Evolutionary conservation across 2,888 invertebrate genomes (phyloP).

Genomic region (Omphaloscelis lunosa): DNA sequence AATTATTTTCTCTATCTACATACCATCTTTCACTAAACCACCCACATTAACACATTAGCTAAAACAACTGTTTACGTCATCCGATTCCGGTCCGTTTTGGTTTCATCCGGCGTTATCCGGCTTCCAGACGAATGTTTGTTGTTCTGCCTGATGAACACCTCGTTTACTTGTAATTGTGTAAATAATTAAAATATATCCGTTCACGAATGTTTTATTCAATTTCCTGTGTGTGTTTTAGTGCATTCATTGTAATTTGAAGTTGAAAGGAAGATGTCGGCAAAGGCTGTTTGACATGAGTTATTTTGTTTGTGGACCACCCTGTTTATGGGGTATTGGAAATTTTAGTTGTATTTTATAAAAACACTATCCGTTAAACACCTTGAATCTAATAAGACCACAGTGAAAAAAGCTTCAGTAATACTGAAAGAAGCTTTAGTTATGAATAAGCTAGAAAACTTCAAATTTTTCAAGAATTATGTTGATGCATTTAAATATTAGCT

Average conservation of each 20-base stretch:
- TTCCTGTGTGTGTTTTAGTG: constrained; percentile 45
- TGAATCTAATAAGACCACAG: no score
- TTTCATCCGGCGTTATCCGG: constrained; percentile 41
- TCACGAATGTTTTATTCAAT: constrained; percentile 41
- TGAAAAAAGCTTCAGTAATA: neutral
- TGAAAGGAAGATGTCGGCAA: constrained; percentile 31
- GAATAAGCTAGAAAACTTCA: neutral
- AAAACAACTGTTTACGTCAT: constrained; percentile 39
- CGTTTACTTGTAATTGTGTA: constrained; percentile 48
- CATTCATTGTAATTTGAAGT: constrained; percentile 46
- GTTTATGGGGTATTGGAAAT: constrained; percentile 2
- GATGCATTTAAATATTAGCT: no score
- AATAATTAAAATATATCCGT: constrained; percentile 60
- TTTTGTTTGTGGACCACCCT: constrained; percentile 28
- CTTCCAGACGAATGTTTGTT: constrained; percentile 45
- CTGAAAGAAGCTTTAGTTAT: no score
- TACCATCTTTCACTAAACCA: neutral
- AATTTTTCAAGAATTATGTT: neutral
- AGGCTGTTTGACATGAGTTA: constrained; percentile 7
- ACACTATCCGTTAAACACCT: no score
- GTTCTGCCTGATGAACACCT: constrained; percentile 31
- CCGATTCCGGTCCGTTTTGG: constrained; percentile 31
- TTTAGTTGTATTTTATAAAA: neutral
- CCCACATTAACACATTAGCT: constrained; percentile 51
- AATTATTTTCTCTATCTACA: neutral